A percentile compares a stretch with the other conserved stretches of the same genome.
These are phyloP conservation scores for Thunnus maccoyii DNA, from an alignment of 2,113 vertebrate genomes.

Conservation along the genomic window DNA sequence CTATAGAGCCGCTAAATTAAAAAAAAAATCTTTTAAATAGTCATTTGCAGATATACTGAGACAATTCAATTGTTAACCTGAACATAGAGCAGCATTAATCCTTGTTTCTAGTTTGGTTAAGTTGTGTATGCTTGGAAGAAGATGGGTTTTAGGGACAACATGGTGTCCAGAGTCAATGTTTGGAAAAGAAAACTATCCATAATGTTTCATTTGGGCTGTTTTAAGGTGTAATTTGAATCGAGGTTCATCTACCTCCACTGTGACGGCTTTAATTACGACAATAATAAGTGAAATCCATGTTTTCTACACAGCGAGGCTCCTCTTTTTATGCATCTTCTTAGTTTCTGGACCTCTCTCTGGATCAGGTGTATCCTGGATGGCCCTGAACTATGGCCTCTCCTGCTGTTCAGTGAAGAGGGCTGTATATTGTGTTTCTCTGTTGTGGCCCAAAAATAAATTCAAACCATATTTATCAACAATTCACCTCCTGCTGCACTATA, in stretches of 20 bases:
- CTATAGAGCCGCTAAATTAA: not conserved
- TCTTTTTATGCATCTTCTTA: constrained; percentile 7
- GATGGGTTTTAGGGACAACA: not conserved
- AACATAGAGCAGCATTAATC: not conserved
- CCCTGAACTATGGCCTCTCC: constrained; percentile 35
- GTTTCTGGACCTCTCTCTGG: constrained; percentile 9
- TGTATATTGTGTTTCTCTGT: constrained; percentile 2
- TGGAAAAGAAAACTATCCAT: not conserved
- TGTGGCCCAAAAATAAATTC: not conserved
- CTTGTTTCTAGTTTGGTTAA: not conserved
- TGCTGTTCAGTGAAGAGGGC: not conserved
- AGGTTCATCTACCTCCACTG: not conserved
- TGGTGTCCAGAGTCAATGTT: not conserved
- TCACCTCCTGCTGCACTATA: constrained; percentile 4
- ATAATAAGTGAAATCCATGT: not conserved
- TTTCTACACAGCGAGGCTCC: too few relatives aligned
- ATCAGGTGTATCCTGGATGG: constrained; percentile 25
- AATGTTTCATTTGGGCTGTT: not conserved
- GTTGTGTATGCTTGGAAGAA: not conserved
- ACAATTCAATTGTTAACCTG: not conserved
- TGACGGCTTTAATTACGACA: constrained; percentile 6
- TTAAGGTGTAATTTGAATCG: not conserved
- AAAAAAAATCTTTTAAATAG: too few relatives aligned
- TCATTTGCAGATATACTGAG: not conserved
- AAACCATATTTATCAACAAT: constrained; percentile 44